Evolutionary conservation across 2,113 vertebrate genomes (phyloP).

Genomic region (Clupea harengus): DNA sequence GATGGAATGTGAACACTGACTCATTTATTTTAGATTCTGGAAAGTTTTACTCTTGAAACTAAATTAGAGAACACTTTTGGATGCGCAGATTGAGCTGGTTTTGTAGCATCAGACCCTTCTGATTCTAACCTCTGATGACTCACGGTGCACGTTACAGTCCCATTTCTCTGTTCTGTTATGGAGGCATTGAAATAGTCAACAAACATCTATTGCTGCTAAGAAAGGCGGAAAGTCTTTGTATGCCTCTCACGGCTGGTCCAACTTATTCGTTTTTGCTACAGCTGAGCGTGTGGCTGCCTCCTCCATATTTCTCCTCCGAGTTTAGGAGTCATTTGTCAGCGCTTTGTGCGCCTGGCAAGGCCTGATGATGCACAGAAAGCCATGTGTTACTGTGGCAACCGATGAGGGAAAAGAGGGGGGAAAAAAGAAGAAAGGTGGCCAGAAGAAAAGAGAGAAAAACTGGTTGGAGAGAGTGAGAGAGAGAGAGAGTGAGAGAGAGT

Average conservation of each 20-base stretch:
- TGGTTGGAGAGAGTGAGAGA: not conserved
- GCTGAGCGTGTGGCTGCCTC: constrained; percentile 37
- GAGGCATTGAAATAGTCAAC: too few species aligned
- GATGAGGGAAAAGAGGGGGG: constrained; percentile 19
- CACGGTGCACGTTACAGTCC: too few species aligned
- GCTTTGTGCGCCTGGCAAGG: constrained; percentile 54
- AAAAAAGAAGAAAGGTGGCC: not conserved
- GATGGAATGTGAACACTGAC: not conserved
- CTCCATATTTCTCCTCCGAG: constrained; percentile 52
- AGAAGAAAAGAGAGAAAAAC: not conserved
- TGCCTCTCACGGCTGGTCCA: constrained; percentile 49
- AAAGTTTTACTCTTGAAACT: not conserved
- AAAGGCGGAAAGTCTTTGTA: constrained; percentile 44
- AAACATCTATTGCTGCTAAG: not conserved
- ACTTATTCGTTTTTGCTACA: constrained; percentile 56
- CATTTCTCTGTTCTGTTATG: too few species aligned
- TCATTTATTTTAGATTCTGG: not conserved
- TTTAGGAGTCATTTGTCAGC: constrained; percentile 67
- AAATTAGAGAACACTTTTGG: not conserved
- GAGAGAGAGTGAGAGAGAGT: not conserved
- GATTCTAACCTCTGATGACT: too few species aligned
- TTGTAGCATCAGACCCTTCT: not conserved
- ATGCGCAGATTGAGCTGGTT: not conserved
- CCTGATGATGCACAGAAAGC: constrained; percentile 50
- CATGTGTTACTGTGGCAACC: constrained; percentile 41